phyloP scores from a whole-genome alignment of 2,888 invertebrate genomes.

The Parascotia fuliginaria region DNA sequence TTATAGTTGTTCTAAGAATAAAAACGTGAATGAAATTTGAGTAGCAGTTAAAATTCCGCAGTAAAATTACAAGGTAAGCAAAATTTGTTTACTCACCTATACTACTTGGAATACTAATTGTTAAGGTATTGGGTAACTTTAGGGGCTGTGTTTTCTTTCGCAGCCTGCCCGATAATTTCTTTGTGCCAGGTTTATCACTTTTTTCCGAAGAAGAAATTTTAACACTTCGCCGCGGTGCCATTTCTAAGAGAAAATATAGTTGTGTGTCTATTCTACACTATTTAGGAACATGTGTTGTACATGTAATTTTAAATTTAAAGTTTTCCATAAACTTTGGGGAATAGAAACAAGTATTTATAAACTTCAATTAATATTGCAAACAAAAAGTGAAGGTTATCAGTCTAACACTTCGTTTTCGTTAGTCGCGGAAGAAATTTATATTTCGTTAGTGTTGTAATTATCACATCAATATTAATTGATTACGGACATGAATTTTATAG shows the following conservation, averaged over 20 bases:
- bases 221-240: constrained; percentile 36
- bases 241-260: constrained; percentile 15
- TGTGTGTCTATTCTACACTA: neutral
- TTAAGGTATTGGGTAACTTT: constrained; percentile 36
- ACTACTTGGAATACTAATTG: constrained; percentile 42
- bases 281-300: neutral
- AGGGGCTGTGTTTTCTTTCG: neutral
- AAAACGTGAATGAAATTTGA: neutral
- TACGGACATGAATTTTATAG: too few relatives aligned
- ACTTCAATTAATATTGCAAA: neutral
- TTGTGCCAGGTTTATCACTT: neutral
- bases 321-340: neutral
- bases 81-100: constrained; percentile 27
- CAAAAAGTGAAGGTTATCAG: constrained; percentile 13
- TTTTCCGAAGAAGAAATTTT: constrained; percentile 10
- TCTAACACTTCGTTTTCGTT: neutral
- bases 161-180: neutral
- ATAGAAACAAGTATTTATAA: neutral
- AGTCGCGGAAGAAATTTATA: neutral
- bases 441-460: neutral
- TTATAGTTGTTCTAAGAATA: neutral
- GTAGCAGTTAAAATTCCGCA: neutral
- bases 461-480: too few relatives aligned
- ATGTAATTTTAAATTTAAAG: neutral
- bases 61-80: constrained; percentile 12